Conservation (phyloP, 2,797 vertebrate genomes). For the Thripadectes ignobilis region DNA sequence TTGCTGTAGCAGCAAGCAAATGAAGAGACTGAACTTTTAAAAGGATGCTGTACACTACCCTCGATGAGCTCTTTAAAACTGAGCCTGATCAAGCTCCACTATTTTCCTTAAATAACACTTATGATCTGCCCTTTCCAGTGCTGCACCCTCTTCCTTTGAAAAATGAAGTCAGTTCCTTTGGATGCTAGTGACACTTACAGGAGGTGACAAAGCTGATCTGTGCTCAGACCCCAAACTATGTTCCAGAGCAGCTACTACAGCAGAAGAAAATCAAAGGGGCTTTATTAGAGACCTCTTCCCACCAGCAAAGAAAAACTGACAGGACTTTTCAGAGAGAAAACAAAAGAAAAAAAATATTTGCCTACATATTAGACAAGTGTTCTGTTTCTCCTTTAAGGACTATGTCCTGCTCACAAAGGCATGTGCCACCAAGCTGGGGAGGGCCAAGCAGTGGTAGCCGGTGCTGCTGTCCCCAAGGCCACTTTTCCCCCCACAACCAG, state of each 20-base stretch:
- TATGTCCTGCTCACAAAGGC: not conserved
- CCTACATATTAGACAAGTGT: not conserved
- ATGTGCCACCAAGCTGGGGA: accelerated
- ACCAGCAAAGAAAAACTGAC: not conserved
- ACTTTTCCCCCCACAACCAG: not conserved
- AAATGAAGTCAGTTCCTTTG: constrained; percentile 3
- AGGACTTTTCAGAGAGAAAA: not conserved
- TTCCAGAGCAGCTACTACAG: not conserved
- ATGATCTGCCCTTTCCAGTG: not conserved
- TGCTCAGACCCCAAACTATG: not conserved
- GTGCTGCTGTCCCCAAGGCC: not conserved
- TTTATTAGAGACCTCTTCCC: not conserved
- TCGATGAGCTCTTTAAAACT: not conserved
- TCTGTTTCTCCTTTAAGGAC: not conserved
- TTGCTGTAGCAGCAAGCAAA: constrained; percentile 22
- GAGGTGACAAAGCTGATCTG: not conserved
- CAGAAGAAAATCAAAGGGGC: not conserved
- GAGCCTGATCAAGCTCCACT: not conserved
- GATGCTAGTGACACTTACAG: constrained; percentile 54
- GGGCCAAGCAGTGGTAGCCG: not conserved
- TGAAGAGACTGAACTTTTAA: not conserved
- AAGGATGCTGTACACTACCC: not conserved
- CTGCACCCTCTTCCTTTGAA: not conserved
- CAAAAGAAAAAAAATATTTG: not conserved
- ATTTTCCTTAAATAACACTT: not conserved